A percentile compares a stretch with the other conserved stretches of the same genome.
Evolutionary conservation across 2,888 invertebrate genomes (phyloP).

Genomic region (Hedychridium roseum): DNA sequence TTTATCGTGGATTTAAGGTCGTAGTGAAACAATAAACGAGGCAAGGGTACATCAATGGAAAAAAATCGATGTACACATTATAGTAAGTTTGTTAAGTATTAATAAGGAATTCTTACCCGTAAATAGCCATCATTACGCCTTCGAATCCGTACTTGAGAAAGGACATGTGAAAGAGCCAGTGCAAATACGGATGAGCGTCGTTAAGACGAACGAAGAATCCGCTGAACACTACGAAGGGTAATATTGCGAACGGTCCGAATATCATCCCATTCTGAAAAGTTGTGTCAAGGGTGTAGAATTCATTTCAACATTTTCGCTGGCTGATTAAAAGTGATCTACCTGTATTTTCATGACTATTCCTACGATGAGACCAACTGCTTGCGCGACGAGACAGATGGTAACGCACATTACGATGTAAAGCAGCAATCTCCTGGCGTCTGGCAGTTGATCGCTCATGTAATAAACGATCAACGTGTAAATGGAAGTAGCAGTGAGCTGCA

Average conservation of each 20-base stretch:
- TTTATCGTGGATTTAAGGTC: not conserved
- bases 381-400: constrained; percentile 83
- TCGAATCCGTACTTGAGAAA: constrained; percentile 91
- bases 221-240: constrained; percentile 90
- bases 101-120: constrained; percentile 65
- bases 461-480: constrained; percentile 82
- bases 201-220: constrained; percentile 89
- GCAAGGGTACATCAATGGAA: not conserved
- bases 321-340: constrained; percentile 63
- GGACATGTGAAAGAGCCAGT: constrained; percentile 88
- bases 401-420: constrained; percentile 78
- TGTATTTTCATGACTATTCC: constrained; percentile 83
- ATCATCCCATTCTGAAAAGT: constrained; percentile 88
- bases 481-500: constrained; percentile 74
- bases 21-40: not conserved
- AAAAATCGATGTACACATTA: not conserved
- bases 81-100: not conserved
- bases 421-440: constrained; percentile 76
- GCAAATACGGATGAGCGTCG: constrained; percentile 80
- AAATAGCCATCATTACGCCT: constrained; percentile 81
- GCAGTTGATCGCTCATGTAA: constrained; percentile 86
- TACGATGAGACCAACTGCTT: constrained; percentile 85
- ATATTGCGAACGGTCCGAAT: constrained; percentile 85
- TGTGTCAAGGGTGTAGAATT: constrained; percentile 3
- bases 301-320: not conserved